Evolutionary conservation across 2,113 vertebrate species (phyloP), one percentile per base, ranked within the genome.

Genomic region (Callorhinus ursinus): DNA sequence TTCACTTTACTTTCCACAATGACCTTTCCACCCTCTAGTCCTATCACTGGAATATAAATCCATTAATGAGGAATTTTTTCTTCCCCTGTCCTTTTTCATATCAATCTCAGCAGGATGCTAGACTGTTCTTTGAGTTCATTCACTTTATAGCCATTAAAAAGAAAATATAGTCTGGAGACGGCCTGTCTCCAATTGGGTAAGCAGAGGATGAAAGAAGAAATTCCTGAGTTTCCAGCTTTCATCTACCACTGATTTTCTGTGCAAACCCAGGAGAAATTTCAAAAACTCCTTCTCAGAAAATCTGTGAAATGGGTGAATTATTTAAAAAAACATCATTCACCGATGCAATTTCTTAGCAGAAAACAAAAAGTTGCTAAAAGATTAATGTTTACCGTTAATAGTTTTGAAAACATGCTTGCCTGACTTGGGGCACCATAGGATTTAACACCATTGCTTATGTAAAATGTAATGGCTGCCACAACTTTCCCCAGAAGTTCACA

Each of bases 51-150:
- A 79, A 94, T 98, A 97, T 94, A 26, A 93, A 98, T 90, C 92
- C 55, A 97, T 98, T 98, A 98, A 98, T 98, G 97, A 98, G 93
- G 88, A 97, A 92, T 97, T 93, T 97, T 95, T 96, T 93, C 94
- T 95, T 80, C 86, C 93, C 97, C 33, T 97, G 87, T 92, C 85
- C 61, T 96, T 46, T 92, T 95, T 96, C 95, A 90, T 97, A 97
- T 97, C 97, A 97, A 82, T 98, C 28, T 49, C 88, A 94, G 93
- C 87, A 92, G 92, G 88, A 83, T 71, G 96, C 31, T 18, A 14
- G 82, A 86, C 72, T 97, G 82, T 87, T 88, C 19, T 94, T 96
- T 96, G 90, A 96, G 63, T 93, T 98, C 96, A 96, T 98, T 87
- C 72, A 95, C 96, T 98, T 96, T 95, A 96, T 80, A 92, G 95